Conservation (phyloP, 2,888 invertebrate genomes). For the Junonia oenone region DNA sequence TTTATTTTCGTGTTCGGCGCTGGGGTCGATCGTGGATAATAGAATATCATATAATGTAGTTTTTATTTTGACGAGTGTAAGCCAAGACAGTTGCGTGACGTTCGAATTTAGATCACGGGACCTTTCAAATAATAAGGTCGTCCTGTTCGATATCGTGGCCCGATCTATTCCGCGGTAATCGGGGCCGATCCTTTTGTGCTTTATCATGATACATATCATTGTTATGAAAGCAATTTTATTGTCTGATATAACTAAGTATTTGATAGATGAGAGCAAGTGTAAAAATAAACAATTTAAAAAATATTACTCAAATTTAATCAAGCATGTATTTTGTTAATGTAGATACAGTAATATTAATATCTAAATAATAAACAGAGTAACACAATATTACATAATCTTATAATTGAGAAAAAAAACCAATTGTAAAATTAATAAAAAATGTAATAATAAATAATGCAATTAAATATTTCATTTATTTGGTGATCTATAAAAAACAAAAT, state of each 20-base stretch:
- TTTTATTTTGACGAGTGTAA: conserved; percentile 71
- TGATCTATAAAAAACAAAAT: not conserved
- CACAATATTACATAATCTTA: no score
- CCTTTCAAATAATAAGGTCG: conserved; percentile 75
- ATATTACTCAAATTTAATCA: not conserved
- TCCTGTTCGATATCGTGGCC: conserved; percentile 59
- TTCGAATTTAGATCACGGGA: conserved; percentile 70
- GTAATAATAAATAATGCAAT: not conserved
- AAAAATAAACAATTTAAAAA: conserved; percentile 6
- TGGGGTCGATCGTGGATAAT: conserved; percentile 45
- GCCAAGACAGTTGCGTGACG: conserved; percentile 71
- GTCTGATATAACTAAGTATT: conserved; percentile 14
- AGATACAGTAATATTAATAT: no score
- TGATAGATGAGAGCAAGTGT: not conserved
- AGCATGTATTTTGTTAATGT: no score
- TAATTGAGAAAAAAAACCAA: no score
- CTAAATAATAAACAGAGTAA: no score
- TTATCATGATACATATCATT: conserved; percentile 51
- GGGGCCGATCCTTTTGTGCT: conserved; percentile 60
- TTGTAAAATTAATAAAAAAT: no score
- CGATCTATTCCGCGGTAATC: conserved; percentile 60
- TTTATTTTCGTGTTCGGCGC: conserved; percentile 62
- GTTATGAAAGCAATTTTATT: conserved; percentile 38
- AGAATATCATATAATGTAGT: conserved; percentile 64
- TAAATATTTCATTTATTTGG: not conserved